Evolutionary conservation across 2,888 invertebrate species (phyloP), one percentile per base, ranked within the genome.

Genomic region (Mesorhabditis spiculigera): DNA sequence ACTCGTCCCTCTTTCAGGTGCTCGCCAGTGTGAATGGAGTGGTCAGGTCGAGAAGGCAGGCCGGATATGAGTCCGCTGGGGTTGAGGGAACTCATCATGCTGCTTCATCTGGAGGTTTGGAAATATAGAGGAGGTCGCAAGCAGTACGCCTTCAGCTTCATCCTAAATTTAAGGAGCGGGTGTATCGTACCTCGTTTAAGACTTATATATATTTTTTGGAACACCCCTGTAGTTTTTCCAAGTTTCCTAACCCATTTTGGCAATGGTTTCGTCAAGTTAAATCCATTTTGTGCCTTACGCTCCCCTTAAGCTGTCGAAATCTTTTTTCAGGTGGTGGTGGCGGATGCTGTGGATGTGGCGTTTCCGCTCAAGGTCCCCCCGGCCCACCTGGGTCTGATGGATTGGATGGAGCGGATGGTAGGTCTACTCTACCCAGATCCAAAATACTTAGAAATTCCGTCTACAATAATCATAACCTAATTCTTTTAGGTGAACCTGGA

Each of bases 321-420:
- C 72, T 58, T 65, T n/a, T 67, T 70, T 65, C 45, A 43, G 66
- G 66, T 45, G 70, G 68, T 62, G 72, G 70, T 61, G 76, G 75
- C 70, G 79, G 79, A 68, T 79, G 79, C 75, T 79, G 79, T 69
- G 79, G 79, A 70, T 79, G 79, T 71, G 79, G 79, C 66, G 73
- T 72, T 58, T 77, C 77, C 43, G 70, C 76, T 50, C 74, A 71
- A 63, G 79, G 79, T 71, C 77, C 76, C n/a, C 76, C 75, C 70
- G 78, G 78, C 71, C 71, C 73, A 10, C 78, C 78, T 68, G 78
- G 77, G 68, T 67, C 73, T 50, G 75, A 75, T 68, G 78, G 78
- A 71, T 67, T 71, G 58, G 78, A 77, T 75, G 78, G 78, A 75
- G 58, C 68, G 62, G 77, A 78, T 72, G 62, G 62, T 41, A n/a